Evolutionary conservation across 2,888 invertebrate genomes (phyloP), one percentile per base, ranked within the genome.

Genomic region (Hylaea fasciaria): DNA sequence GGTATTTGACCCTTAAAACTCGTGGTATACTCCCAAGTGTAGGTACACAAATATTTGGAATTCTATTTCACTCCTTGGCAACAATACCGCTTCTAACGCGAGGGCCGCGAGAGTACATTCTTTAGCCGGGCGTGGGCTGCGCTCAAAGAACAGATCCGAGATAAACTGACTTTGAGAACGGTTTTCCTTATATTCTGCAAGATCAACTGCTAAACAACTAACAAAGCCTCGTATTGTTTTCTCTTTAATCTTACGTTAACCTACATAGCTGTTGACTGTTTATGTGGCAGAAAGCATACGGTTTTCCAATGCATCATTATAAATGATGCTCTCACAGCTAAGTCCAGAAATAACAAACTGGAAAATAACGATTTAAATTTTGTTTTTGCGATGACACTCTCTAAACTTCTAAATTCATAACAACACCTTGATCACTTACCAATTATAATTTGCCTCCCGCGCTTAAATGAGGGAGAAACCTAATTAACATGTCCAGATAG

Each of bases 161-260:
- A 53, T 53, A 49, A 28, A 53, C 14, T n/a, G 45, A 58, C 53
- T 29, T 54, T 49, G 52, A 46, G 54, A 60, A 60, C 46, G 46
- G 50, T 55, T 47, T 55, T 51, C 29, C 46, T 41, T 51, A 50
- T 55, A 51, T 29, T 55, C 51, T 29, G 47, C 55, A 37, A 54
- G 44, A 53, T 49, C 51, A 47, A 52, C 47, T 58, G 46, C 43
- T 17, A 55, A 46, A 57, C 39, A 57, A 57, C 50, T 50, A 57
- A 48, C 48, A 16, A 14, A 41, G 17, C 40, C 16, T 35, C 55
- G 32, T 35, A 11, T 47, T 48, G 43, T 49, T 56, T 56, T 49
- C 14, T 28, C 40, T 55, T 32, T 32, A 2, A n/a, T n/a, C 22
- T 22, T 22, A 22, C 22, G 22, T 3, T 22, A 22, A 37, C 12